Base-by-base conservation (phyloP, 1,140 invertebrate species). In the Cyclina sinensis region DNA sequence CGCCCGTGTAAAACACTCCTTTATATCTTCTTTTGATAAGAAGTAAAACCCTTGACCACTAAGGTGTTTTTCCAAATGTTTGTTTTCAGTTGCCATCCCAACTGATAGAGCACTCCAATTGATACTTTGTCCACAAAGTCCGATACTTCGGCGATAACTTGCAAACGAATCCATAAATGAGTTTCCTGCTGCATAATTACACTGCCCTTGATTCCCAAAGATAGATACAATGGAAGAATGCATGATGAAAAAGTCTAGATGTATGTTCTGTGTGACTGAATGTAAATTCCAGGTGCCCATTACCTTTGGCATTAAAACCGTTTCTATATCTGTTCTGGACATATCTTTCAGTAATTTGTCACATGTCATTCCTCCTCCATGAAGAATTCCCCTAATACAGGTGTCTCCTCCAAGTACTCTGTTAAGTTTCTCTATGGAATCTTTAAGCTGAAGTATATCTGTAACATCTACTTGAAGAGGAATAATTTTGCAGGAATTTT, bases 261-360 rank as follows among this genome's bases (percentile, higher is more conserved):
- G 51, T n/a, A 90, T 43, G 21, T 90, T 37, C 39, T 89, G 54
- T 1, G 91, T 91, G 0, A 90, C 51, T 30, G 83, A 3, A 70
- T 94, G 93, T 5, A 94, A 78, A 84, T 94, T 94, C 91, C 90
- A 94, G 3, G 90, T 87, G 21, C 92, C 93, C 24, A 90, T 70
- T 27, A 94, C 89, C 57, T 94, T 94, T 27, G 93, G 92, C 24
- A 82, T 57, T 16, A 91, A 24, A 2, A 91, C 92, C 27, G 86
- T 90, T 35, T 37, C 43, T 57, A 94, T 80, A 24, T 78, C 88
- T 27, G 90, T 89, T 16, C 32, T 48, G 21, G 88, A 84, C 92
- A 92, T 89, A 14, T 89, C 62, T 4, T 81, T 18, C 24, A 91
- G 65, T 3, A 92, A 37, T 35, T 39, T 51, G 82, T 93, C 92